phyloP scores from a whole-genome alignment of 2,888 invertebrate species.

The Phragmatobia fuliginosa region DNA sequence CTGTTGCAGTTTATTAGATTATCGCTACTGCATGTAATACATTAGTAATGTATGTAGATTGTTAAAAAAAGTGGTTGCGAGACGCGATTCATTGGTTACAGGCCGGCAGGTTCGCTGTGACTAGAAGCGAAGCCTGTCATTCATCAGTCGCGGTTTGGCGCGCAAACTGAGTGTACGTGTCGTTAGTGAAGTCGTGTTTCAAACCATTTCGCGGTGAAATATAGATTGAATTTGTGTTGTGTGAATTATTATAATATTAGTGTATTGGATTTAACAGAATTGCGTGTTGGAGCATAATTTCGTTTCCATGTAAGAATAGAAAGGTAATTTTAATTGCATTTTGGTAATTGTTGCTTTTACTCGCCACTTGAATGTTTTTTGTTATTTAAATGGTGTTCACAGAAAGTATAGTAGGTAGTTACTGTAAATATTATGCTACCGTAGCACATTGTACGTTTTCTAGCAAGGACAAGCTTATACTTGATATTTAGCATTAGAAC shows the following conservation, averaged over 20 bases:
- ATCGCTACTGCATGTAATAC: conserved; percentile 22
- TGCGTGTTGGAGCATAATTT: conserved; percentile 55
- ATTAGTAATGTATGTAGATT: conserved; percentile 35
- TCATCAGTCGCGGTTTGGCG: conserved; percentile 73
- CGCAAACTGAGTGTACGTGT: conserved; percentile 61
- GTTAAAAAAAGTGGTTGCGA: conserved; percentile 28
- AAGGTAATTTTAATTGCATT: conserved; percentile 50
- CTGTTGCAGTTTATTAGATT: conserved; percentile 26
- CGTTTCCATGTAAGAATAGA: conserved; percentile 52
- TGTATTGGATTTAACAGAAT: conserved; percentile 58
- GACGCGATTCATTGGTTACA: conserved; percentile 35
- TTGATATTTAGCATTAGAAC: neutral
- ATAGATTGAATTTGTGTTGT: conserved; percentile 57
- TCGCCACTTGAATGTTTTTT: conserved; percentile 10
- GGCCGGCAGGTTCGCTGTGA: conserved; percentile 32
- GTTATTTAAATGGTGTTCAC: conserved; percentile 9
- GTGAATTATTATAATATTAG: conserved; percentile 54
- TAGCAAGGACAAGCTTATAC: neutral
- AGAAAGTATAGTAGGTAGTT: conserved; percentile 13
- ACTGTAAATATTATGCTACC: conserved; percentile 11
- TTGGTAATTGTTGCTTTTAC: conserved; percentile 21
- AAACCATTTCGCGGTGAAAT: conserved; percentile 40
- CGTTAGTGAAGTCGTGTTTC: conserved; percentile 25
- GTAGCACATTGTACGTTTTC: neutral
- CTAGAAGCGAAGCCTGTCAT: neutral